Evolutionary conservation across 2,113 vertebrate species (phyloP), one percentile per base, ranked within the genome.

Genomic region (Cathartes aura): DNA sequence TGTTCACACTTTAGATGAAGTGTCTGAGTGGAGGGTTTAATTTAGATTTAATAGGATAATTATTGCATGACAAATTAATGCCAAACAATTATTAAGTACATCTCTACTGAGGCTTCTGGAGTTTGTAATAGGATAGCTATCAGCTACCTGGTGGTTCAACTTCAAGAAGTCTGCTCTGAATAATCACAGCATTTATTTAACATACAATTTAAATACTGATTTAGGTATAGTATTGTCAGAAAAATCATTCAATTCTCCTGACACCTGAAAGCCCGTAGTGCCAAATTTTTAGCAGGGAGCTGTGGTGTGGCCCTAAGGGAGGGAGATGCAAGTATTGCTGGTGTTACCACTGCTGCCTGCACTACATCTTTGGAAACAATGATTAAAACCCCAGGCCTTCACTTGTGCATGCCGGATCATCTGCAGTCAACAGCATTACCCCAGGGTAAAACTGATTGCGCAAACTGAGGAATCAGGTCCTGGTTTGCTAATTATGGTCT

Each of bases 21-120:
- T 96, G 88, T 95, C 96, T 74, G 60, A 84, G 95, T 97, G 91
- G 97, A 97, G 88, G 95, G 95, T 97, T 98, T 97, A 98, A 98
- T 98, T 98, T 98, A 95, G 97, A 98, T 98, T 97, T 98, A 98
- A 98, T 98, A 97, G 88, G 97, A 98, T 98, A 98, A 98, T 98
- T 98, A 98, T 96, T 74, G 67, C 85, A 96, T 98, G 98, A 96
- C 96, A 98, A 97, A 98, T 67, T 86, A 97, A 97, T 97, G 97
- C 93, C 97, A 97, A 97, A 97, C 95, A 96, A 95, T 96, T 82
- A 91, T 82, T 97, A 98, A 96, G 96, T 95, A 94, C 85, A 47
- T 95, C 93, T 97, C 94, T 96, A 75, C 75, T 78, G 95, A 95
- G 70, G 86, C 90, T 95, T 95, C 87, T 85, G 82, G 88, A 89